Percentiles rank a stretch among this genome's conserved stretches.
phyloP scores from a whole-genome alignment of 2,888 invertebrate genomes.

The Conistra vaccinii region DNA sequence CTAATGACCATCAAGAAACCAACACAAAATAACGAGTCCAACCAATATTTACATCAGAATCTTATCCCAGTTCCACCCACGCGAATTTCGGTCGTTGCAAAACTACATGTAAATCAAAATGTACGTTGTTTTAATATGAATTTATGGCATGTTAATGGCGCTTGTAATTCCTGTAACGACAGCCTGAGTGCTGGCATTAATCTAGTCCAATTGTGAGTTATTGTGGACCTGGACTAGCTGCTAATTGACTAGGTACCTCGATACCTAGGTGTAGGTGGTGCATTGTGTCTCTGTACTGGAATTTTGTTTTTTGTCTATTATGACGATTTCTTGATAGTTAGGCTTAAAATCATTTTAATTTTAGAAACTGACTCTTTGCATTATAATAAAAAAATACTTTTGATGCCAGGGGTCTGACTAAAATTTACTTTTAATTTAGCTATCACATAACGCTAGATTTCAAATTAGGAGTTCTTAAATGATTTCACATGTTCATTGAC shows the following conservation, averaged over 20 bases:
- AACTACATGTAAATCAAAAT: conserved; percentile 63
- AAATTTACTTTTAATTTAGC: neutral
- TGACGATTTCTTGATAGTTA: neutral
- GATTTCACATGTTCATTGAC: neutral
- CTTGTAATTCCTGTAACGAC: conserved; percentile 63
- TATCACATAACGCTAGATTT: neutral
- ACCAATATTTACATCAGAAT: conserved; percentile 52
- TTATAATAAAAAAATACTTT: too few relatives aligned
- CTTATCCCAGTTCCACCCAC: conserved; percentile 51
- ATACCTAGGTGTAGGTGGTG: conserved; percentile 34
- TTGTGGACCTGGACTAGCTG: conserved; percentile 55
- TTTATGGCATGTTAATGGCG: conserved; percentile 69
- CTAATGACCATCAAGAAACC: conserved; percentile 4
- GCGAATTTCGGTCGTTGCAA: conserved; percentile 55
- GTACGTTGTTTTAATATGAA: conserved; percentile 65
- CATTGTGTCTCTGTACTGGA: conserved; percentile 10
- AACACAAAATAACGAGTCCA: conserved; percentile 31
- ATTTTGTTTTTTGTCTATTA: neutral
- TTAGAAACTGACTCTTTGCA: too few relatives aligned
- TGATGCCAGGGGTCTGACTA: too few relatives aligned
- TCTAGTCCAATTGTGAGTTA: conserved; percentile 72
- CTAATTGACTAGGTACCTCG: conserved; percentile 56
- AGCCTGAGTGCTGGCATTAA: conserved; percentile 59
- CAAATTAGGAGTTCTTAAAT: neutral
- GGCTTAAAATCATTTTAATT: neutral